Evolutionary conservation across 2,888 invertebrate genomes (phyloP), one percentile per base, ranked within the genome.

Genomic region (Hyles lineata): DNA sequence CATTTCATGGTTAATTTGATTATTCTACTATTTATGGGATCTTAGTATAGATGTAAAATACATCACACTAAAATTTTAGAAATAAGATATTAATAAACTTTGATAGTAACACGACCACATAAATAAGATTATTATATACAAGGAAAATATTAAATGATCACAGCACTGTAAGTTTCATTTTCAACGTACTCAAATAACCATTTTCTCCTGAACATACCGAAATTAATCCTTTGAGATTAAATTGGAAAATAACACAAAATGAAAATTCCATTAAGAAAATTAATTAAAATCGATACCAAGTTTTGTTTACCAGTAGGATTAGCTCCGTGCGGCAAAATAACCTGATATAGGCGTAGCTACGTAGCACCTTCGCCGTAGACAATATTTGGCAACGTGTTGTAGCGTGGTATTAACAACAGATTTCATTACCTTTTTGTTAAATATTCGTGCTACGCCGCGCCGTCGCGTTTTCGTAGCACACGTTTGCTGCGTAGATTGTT

Each of bases 261-360:
- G 50, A 67, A 50, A 67, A 43, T 63, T 63, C 63, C 63, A 63
- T 63, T 63, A 43, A 15, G 67, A 21, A 50, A 67, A 23, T 67
- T 67, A 67, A 67, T 67, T 67, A 17, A 67, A 21, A 67, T 67
- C 43, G 67, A 23, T 67, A 23, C 7, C 21, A 43, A 43, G 23
- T 15, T 50, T 43, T 67, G 43, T 43, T 50, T 67, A 43, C 9
- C 67, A 6, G 17, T 62, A 21, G n/a, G 35, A 21, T 17, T 21
- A 63, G 21, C n/a, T 63, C 4, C 19, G 21, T n/a, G 55, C n/a
- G 55, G 6, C n/a, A 55, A n/a, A 55, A n/a, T 55, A 55, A 55
- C 6, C 43, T 15, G 43, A 35, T 43, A 15, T 2, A 43, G 43
- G 67, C 23, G 43, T 43, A 67, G 19, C 67, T 50, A 17, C 50